Percentiles rank a stretch among this genome's conserved stretches.
These are phyloP conservation scores for Neolamprologus fasciatus DNA, from an alignment of 2,113 vertebrate genomes.

Conservation along the genomic window DNA sequence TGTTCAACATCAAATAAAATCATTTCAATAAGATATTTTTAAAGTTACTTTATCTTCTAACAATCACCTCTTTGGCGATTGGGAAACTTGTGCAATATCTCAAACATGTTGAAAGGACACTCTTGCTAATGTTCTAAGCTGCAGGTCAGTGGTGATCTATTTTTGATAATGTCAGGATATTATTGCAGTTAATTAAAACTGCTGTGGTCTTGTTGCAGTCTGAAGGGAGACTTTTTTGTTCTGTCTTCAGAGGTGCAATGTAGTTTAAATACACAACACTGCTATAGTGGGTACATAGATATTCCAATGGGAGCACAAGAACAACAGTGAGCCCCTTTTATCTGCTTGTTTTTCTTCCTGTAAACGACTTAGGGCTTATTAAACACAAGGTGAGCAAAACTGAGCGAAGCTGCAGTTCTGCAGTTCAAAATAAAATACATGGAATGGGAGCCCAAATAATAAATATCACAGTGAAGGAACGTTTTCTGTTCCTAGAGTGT, in stretches of 20 bases:
- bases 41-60: neutral
- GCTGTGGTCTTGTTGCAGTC: neutral
- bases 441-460: neutral
- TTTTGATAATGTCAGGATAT: neutral
- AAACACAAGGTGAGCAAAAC: neutral
- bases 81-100: neutral
- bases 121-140: neutral
- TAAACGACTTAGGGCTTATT: neutral
- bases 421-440: neutral
- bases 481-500: neutral
- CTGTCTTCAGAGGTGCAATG: neutral
- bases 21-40: neutral
- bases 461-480: neutral
- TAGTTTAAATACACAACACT: neutral
- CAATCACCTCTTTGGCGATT: neutral
- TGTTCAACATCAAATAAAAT: neutral
- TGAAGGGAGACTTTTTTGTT: neutral
- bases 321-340: neutral
- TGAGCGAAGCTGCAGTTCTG: neutral
- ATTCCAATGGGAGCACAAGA: neutral
- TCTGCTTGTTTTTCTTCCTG: neutral
- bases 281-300: neutral
- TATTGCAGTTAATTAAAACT: neutral
- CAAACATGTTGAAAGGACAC: neutral
- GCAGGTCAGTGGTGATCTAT: neutral